Evolutionary conservation across 2,113 vertebrate species (phyloP), one percentile per base, ranked within the genome.

Genomic region (Sitta europaea): DNA sequence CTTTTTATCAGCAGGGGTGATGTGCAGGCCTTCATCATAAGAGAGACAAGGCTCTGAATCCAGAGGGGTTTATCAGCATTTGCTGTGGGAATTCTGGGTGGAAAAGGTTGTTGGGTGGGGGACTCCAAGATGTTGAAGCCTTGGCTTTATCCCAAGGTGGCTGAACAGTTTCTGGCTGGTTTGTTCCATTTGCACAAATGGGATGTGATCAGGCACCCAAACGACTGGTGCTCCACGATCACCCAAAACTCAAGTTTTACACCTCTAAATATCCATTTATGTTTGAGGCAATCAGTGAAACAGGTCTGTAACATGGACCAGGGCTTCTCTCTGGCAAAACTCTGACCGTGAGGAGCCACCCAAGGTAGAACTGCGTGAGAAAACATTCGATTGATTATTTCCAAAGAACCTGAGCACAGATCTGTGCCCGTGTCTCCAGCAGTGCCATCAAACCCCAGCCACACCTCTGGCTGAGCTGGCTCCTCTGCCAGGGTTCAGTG

Each of bases 231-330:
- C 4, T 33, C 65, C 31, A n/a, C 29, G 62, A 2, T 28, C 11
- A 36, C 40, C 23, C 31, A 45, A n/a, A 58, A 3, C 29, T 6
- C 2, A 40, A 55, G 48, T 12, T n/a, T 18, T 5, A 9, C 3
- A 2, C 14, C 5, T 11, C 16, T 28, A 53, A 20, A 53, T 5
- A 10, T 0, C 2, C 18, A 2, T 27, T 33, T 42, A 5, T 12
- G 3, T 1, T 16, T 14, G 6, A 29, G 11, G 4, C 4, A 51
- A 23, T 18, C 1, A 8, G 51, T 45, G 3, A 22, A 57, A 86
- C 1, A 12, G 27, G 5, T 11, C 21, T 36, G 66, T 11, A 9
- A 24, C 3, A 5, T 0, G 2, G 59, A 14, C 27, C 13, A 7
- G 57, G 54, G 6, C 22, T 51, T 9, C 2, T 4, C 23, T 21